Evolutionary conservation across 2,888 invertebrate species (phyloP), one percentile per base, ranked within the genome.

Genomic region (Uloborus plumipes): DNA sequence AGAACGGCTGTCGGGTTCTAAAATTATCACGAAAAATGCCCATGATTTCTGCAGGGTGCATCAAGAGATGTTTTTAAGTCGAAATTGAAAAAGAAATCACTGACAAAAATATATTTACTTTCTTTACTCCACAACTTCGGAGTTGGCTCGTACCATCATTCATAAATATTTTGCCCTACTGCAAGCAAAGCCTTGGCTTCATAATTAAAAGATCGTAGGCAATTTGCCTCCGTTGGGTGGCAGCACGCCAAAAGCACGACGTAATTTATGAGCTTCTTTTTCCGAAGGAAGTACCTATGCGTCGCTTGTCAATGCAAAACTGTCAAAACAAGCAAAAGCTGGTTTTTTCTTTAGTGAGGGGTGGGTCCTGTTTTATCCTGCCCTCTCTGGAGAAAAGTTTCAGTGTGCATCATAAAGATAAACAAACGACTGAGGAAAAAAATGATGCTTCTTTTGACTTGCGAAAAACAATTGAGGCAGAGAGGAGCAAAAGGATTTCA

Each of bases 181-280:
- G 67, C 53, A 69, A 74, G 74, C 62, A 74, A 69, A 81, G 74
- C 80, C 74, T 81, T 81, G 74, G 80, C 74, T 74, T 70, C 53
- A 70, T 73, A 73, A 81, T 81, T 81, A 81, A 81, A 81, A 74
- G 80, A 69, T 74, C 74, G 64, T 81, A 81, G 80, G 80, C 80
- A 81, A 81, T 81, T 81, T 75, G 80, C 80, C 80, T 78, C 71
- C 50, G 61, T 64, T 65, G 77, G 22, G 50, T 20, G 80, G 80
- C 80, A 74, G n/a, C 14, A 47, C 53, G 80, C 80, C 80, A 81
- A 55, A 51, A 3, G 53, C 51, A 71, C 39, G 58, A 39, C 80
- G 72, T 74, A 81, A 81, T 74, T 81, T 81, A 81, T 81, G 80
- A 74, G 74, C 74, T 74, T 74, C 80, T 70, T 31, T 70, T 81